Conservation (phyloP, 2,888 invertebrate species). For the Habrosyne pyritoides region DNA sequence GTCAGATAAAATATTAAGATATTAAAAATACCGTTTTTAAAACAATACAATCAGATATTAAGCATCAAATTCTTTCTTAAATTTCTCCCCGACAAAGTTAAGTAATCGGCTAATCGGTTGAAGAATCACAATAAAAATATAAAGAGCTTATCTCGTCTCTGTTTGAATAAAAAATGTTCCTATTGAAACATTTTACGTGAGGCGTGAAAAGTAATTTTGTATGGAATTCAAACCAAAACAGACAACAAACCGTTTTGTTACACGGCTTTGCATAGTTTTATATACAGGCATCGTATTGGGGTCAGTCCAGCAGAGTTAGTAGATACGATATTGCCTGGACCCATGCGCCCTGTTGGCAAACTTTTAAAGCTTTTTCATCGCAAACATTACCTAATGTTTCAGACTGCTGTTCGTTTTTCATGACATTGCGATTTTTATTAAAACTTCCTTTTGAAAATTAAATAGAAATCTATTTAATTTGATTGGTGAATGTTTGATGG, state of each 20-base stretch:
- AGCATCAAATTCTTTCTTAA: background rate
- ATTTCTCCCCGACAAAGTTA: background rate
- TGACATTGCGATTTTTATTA: background rate
- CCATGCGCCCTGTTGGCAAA: background rate
- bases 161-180: constrained; percentile 14
- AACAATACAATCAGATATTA: constrained; percentile 1
- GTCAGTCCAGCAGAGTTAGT: constrained; percentile 3
- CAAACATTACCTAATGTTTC: constrained; percentile 1
- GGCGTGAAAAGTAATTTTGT: constrained; percentile 30
- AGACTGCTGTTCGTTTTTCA: background rate
- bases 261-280: constrained; percentile 11
- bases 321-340: background rate
- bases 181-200: constrained; percentile 15
- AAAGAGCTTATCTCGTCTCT: constrained; percentile 3
- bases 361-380: constrained; percentile 1
- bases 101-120: constrained; percentile 4
- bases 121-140: constrained; percentile 4
- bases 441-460: background rate
- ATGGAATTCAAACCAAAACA: constrained; percentile 23
- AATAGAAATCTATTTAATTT: no score
- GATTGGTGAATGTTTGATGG: no score
- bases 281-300: constrained; percentile 2
- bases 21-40: background rate
- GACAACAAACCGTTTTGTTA: constrained; percentile 20
- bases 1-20: background rate